Evolutionary conservation across 1,140 invertebrate genomes (phyloP).

Genomic region (Drosophila melanica): DNA sequence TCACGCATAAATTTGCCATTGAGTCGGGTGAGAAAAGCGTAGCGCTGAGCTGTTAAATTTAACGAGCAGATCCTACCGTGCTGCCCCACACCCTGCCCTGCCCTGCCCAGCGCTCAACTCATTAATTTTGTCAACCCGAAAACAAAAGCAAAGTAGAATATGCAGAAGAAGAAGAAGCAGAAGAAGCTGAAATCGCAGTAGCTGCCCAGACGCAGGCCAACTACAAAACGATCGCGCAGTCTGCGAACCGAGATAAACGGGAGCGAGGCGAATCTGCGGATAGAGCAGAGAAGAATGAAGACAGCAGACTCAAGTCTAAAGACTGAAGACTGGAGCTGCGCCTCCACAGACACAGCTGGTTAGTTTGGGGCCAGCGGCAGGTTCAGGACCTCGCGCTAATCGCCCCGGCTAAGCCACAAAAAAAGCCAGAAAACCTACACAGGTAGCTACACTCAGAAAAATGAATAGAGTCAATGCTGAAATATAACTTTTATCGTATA

Average conservation of each 20-base stretch:
- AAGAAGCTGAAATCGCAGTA: constrained; percentile 64
- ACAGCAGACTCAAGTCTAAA: neutral
- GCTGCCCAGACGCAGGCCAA: constrained; percentile 61
- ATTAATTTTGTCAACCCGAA: constrained; percentile 80
- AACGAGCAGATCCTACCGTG: constrained; percentile 49
- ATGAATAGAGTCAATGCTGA: no score
- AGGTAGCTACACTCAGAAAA: no score
- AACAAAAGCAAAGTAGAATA: constrained; percentile 27
- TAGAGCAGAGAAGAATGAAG: neutral
- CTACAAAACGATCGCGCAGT: constrained; percentile 74
- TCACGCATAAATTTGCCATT: constrained; percentile 78
- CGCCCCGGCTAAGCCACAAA: constrained; percentile 38
- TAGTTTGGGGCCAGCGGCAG: constrained; percentile 29
- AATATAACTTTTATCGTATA: no score
- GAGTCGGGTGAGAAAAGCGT: constrained; percentile 57
- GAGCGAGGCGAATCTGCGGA: constrained; percentile 4
- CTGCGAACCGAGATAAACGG: constrained; percentile 59
- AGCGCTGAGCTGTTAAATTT: constrained; percentile 75
- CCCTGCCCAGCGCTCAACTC: constrained; percentile 52
- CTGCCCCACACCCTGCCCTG: neutral
- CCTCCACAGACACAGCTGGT: constrained; percentile 19
- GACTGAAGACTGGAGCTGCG: neutral
- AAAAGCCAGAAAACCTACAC: neutral
- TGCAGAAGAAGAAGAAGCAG: neutral
- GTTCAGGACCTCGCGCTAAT: constrained; percentile 77